Evolutionary conservation across 1,140 invertebrate genomes (phyloP).

Genomic region (Drosophila obscura): DNA sequence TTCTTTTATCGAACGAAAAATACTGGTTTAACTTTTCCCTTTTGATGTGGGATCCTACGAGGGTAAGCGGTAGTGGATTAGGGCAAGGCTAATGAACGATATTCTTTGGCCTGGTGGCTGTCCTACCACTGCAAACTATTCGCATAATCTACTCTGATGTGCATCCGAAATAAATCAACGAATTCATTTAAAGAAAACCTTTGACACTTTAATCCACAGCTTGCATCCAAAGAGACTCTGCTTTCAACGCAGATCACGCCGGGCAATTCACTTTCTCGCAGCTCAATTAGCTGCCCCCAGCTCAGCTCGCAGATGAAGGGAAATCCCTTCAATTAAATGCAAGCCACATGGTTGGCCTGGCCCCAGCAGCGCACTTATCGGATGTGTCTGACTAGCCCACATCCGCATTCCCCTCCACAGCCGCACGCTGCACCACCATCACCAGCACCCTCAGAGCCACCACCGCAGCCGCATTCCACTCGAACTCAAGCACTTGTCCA

Average conservation of each 20-base stretch:
- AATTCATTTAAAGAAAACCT: no score
- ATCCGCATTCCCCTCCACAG: background rate
- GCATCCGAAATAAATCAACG: no score
- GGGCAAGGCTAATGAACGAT: no score
- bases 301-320: slow-evolving; percentile 2
- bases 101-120: no score
- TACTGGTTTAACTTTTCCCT: no score
- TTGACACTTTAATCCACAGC: background rate
- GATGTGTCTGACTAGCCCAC: slow-evolving; percentile 26
- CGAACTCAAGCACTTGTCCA: slow-evolving; percentile 39
- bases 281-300: slow-evolving; percentile 31
- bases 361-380: slow-evolving; percentile 2
- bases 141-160: no score
- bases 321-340: slow-evolving; percentile 51
- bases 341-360: slow-evolving; percentile 42
- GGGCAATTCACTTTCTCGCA: slow-evolving; percentile 25
- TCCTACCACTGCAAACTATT: no score
- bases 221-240: slow-evolving; percentile 25
- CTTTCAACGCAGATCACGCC: slow-evolving; percentile 31
- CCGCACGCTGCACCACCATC: slow-evolving; percentile 3
- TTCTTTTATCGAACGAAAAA: no score
- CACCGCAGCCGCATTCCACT: slow-evolving; percentile 22
- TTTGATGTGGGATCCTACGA: no score
- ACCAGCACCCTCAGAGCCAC: background rate
- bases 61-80: no score